Base-by-base conservation (phyloP, 2,888 invertebrate species). In the Aphidoletes aphidimyza region DNA sequence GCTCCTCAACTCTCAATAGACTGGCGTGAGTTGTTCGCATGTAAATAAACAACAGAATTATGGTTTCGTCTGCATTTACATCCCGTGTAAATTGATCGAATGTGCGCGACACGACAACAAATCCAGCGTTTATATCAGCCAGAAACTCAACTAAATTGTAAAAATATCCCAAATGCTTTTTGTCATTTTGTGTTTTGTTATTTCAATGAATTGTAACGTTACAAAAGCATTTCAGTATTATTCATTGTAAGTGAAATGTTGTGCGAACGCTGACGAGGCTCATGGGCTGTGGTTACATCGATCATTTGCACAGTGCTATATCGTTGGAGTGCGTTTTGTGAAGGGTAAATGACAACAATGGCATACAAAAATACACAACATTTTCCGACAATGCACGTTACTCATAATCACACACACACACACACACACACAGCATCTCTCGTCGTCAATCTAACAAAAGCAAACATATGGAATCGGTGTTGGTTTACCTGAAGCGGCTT, bases 61-160 rank as follows among this genome's bases (percentile, higher is more conserved):
- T 54, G 54, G 69, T 69, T 69, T 69, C 69, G 34, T 69, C 34
- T 69, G 69, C 69, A 69, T 30, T 69, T 30, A 54, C 26, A 54
- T 54, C 54, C 22, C 2, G 54, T 19, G 22, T 54, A 30, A 69
- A 69, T 69, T 69, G 69, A 69, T 69, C 30, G 69, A 30, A 69
- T 14, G 69, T n/a, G n/a, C n/a, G 22, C n/a, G 22, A 69, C 30
- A 14, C 26, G 30, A 69, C 69, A 34, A 54, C 54, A 54, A 54
- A 54, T 54, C 54, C 19, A 69, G 30, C 17, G 14, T 26, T 34
- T 30, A 69, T 9, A 69, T 30, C 30, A 30, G 30, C 30, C 1
- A 69, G 1, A 69, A 69, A 69, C 30, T 69, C 5, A 54, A 54
- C 22, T 9, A 9, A 47, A 17, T 22, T 9, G 54, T 54, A n/a